Percentiles rank a stretch among this genome's conserved stretches.
phyloP scores from a whole-genome alignment of 1,140 invertebrate species.

The Cyphomyrmex costatus region DNA sequence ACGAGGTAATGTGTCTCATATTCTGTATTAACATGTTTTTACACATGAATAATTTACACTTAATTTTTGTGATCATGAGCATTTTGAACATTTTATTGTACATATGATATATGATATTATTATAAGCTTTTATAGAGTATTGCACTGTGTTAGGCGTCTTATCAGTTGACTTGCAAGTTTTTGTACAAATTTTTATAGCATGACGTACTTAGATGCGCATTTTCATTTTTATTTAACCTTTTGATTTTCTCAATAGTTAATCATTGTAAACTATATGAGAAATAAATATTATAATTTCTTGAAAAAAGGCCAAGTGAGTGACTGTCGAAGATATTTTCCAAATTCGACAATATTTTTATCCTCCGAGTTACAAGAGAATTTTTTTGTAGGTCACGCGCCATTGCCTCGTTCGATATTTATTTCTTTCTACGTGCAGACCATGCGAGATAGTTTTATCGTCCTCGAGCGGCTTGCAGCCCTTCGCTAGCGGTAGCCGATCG shows the following conservation, averaged over 20 bases:
- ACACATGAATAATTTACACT: not conserved
- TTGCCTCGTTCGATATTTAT: not conserved
- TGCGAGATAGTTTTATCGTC: conserved; percentile 27
- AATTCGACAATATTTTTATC: not conserved
- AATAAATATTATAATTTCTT: not conserved
- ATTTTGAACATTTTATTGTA: conserved; percentile 23
- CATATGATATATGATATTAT: not conserved
- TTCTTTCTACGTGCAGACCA: not conserved
- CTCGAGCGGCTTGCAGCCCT: conserved; percentile 72
- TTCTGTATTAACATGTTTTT: not conserved
- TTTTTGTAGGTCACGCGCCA: not conserved
- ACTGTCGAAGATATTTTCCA: not conserved
- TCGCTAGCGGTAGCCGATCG: conserved; percentile 81
- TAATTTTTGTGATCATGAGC: not conserved
- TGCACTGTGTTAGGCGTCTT: not conserved
- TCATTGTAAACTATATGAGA: not conserved
- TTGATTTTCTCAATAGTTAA: not conserved
- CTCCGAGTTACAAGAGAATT: not conserved
- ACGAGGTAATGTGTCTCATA: not conserved
- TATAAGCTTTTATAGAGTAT: not conserved
- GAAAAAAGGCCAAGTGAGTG: not conserved
- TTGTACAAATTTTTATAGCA: conserved; percentile 41
- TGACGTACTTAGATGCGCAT: not conserved
- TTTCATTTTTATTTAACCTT: not conserved
- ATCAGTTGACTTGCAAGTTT: not conserved